A percentile compares a stretch with the other conserved stretches of the same genome.
Evolutionary conservation across 2,797 vertebrate species (phyloP).

Genomic region (Parauchenoglanis punctatus): DNA sequence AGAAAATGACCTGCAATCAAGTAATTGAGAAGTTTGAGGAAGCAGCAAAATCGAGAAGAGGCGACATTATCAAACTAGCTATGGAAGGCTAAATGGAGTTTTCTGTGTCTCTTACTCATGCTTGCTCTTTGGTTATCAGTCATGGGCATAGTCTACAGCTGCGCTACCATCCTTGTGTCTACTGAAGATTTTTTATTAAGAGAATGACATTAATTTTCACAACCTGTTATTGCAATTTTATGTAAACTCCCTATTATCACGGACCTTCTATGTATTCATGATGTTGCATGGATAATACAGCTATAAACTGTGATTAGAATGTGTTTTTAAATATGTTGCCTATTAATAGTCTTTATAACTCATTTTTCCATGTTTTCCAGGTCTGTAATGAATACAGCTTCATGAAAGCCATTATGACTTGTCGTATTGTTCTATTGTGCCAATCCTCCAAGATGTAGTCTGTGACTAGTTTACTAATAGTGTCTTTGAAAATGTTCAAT

Average conservation of each 20-base stretch:
- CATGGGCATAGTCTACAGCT: not conserved
- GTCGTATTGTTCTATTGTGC: not conserved
- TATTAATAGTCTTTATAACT: not conserved
- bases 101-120: not conserved
- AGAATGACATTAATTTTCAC: not conserved
- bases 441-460: not conserved
- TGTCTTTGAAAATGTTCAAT: not conserved
- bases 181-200: not conserved
- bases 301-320: not conserved
- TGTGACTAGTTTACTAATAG: not conserved
- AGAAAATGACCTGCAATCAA: conserved; percentile 76
- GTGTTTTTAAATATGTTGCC: not conserved
- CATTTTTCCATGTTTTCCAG: not conserved
- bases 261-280: not conserved
- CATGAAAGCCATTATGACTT: not conserved
- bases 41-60: conserved; percentile 67
- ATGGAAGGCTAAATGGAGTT: conserved; percentile 55
- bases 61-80: conserved; percentile 68
- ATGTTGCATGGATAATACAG: not conserved
- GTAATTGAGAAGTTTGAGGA: conserved; percentile 74
- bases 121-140: not conserved
- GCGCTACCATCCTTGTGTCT: not conserved
- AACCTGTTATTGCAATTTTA: not conserved
- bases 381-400: not conserved
- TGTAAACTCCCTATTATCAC: not conserved